These are phyloP conservation scores for Bombus ignitus DNA, from an alignment of 1,140 invertebrate species.

Conservation along the genomic window DNA sequence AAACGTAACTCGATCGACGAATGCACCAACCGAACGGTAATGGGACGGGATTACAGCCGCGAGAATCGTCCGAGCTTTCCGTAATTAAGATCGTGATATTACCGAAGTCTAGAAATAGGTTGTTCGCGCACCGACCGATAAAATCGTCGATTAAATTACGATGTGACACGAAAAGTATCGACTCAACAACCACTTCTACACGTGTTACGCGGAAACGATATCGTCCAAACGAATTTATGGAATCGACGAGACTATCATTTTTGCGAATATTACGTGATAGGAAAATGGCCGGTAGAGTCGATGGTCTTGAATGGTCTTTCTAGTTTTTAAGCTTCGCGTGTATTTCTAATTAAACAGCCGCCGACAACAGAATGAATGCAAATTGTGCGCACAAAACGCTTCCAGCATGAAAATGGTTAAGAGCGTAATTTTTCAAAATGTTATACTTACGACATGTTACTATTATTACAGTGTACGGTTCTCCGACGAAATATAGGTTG, in stretches of 20 bases:
- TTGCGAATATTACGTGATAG: background rate
- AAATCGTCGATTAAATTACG: background rate
- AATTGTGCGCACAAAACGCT: too few species aligned
- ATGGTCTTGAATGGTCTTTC: background rate
- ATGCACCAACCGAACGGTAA: slow-evolving; percentile 8
- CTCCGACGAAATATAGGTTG: background rate
- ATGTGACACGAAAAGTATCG: background rate
- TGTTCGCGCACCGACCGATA: background rate
- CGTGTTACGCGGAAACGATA: background rate
- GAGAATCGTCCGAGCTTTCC: background rate
- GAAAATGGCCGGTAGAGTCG: background rate
- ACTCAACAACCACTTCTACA: too few species aligned
- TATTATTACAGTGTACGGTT: background rate
- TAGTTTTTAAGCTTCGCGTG: background rate
- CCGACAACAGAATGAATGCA: too few species aligned
- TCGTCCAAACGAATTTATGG: background rate
- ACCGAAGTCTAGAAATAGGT: background rate
- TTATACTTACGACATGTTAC: background rate
- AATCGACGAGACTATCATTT: slow-evolving; percentile 2
- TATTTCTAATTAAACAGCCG: slow-evolving; percentile 9
- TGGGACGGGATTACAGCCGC: background rate
- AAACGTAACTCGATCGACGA: slow-evolving; percentile 6
- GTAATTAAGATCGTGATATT: slow-evolving; percentile 25
- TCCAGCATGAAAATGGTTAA: background rate
- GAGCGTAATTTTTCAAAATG: background rate